These are phyloP conservation scores for Leptothorax acervorum DNA, from an alignment of 2,888 invertebrate species.

Conservation along the genomic window DNA sequence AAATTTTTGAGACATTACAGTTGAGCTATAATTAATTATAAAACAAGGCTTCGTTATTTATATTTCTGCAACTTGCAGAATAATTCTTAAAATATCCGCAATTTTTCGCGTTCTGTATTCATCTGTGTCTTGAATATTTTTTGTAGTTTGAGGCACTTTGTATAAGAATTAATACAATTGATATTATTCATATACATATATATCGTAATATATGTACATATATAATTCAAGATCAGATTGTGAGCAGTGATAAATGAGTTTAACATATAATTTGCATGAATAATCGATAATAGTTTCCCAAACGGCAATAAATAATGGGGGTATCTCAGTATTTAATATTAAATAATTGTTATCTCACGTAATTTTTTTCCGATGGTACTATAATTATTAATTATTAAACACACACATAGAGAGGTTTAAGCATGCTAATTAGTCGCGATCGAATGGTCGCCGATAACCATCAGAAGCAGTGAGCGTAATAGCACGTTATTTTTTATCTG, in stretches of 20 bases:
- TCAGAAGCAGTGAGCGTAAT: slow-evolving; percentile 61
- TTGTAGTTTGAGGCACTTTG: neutral
- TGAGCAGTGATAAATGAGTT: neutral
- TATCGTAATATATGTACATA: neutral
- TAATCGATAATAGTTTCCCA: slow-evolving; percentile 39
- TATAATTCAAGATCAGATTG: neutral
- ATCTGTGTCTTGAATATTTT: neutral
- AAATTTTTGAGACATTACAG: neutral
- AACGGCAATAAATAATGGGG: slow-evolving; percentile 59
- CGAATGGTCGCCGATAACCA: slow-evolving; percentile 56
- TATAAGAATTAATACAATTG: slow-evolving; percentile 5
- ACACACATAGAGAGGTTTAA: neutral
- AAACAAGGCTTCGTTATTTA: neutral
- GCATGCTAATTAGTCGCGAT: slow-evolving; percentile 37
- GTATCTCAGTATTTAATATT: slow-evolving; percentile 9
- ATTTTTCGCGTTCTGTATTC: neutral
- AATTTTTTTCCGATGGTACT: slow-evolving; percentile 54
- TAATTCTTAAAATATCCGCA: neutral
- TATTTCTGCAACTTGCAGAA: neutral
- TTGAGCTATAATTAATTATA: neutral
- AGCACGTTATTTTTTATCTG: slow-evolving; percentile 41
- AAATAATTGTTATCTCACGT: slow-evolving; percentile 31
- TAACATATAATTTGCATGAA: neutral
- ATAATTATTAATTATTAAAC: slow-evolving; percentile 21
- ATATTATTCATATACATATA: slow-evolving; percentile 4